phyloP scores from a whole-genome alignment of 2,113 vertebrate species.

The Semnopithecus entellus region DNA sequence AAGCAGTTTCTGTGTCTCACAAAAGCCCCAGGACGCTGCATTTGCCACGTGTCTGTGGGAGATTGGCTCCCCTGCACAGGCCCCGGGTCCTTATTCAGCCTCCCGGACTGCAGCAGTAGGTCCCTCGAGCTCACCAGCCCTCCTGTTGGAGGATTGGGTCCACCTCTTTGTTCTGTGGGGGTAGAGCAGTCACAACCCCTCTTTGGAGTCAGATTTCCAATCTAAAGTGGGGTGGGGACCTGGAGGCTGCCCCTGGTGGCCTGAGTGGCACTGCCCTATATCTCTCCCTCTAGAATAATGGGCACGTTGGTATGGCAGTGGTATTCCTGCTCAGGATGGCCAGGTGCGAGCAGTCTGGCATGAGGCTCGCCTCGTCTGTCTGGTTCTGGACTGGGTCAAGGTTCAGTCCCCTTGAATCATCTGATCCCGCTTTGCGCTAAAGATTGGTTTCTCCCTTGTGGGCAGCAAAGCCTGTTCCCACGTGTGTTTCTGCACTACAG shows the following conservation, averaged over 20 bases:
- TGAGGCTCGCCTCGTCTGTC: not conserved
- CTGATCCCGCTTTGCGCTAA: not conserved
- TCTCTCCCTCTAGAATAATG: not conserved
- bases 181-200: not conserved
- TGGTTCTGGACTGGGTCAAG: not conserved
- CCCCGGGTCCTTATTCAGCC: not conserved
- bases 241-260: no score
- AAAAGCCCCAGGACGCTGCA: not conserved
- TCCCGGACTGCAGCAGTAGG: not conserved
- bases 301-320: not conserved
- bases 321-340: not conserved
- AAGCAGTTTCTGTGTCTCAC: constrained; percentile 26
- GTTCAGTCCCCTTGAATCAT: not conserved
- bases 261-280: not conserved
- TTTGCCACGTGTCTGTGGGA: not conserved
- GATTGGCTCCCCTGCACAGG: not conserved
- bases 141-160: not conserved
- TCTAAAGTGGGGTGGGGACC: not conserved
- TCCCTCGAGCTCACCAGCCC: not conserved
- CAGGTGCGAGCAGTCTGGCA: not conserved
- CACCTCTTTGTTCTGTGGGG: not conserved
- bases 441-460: not conserved
- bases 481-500: not conserved
- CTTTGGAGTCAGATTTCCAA: not conserved
- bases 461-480: not conserved